Evolutionary conservation across 2,888 invertebrate species (phyloP), one percentile per base, ranked within the genome.

Genomic region (Ormyrus rosae): DNA sequence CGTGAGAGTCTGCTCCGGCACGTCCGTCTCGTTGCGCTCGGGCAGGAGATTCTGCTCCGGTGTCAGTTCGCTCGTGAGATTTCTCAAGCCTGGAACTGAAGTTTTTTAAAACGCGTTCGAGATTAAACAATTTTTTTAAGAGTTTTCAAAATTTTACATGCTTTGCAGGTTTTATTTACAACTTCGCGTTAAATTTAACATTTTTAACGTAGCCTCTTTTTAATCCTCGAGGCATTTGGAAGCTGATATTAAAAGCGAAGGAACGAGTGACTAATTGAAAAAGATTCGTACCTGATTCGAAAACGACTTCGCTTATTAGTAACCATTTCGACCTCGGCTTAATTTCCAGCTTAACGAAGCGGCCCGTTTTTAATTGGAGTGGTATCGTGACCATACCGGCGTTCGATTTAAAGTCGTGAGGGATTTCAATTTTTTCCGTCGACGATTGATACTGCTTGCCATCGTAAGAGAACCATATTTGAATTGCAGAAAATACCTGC

Each of bases 241-340:
- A 3, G 34, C 34, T 34, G 34, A 34, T 2, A 4, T 34, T 34
- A 34, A 34, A 34, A 34, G 34, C 34, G 34, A 34, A 10, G 51
- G 8, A 53, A 11, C 34, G n/a, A 11, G 63, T 1, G 63, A 11
- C 11, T 13, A 9, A 34, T 7, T 48, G 69, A 58, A 46, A 58
- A 45, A 48, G 61, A 61, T 45, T 48, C 78, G 10, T 86, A 95
- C 96, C 92, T 81, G 97, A 96, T 85, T 95, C 94, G 89, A 98
- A 97, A 58, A 95, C 94, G 85, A 98, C 93, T 91, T 98, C 98
- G 91, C 97, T 97, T 87, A 98, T 93, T 84, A 98, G 93, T 82
- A 98, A 94, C 97, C 97, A 98, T 88, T 95, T 94, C 84, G 95
- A 93, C 82, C 95, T 94, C 89, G 96, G 97, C 86, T 93, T 93